A percentile compares a stretch with the other conserved stretches of the same genome.
These are phyloP conservation scores for Haemorhous mexicanus DNA, from an alignment of 2,113 vertebrate species.

Conservation along the genomic window DNA sequence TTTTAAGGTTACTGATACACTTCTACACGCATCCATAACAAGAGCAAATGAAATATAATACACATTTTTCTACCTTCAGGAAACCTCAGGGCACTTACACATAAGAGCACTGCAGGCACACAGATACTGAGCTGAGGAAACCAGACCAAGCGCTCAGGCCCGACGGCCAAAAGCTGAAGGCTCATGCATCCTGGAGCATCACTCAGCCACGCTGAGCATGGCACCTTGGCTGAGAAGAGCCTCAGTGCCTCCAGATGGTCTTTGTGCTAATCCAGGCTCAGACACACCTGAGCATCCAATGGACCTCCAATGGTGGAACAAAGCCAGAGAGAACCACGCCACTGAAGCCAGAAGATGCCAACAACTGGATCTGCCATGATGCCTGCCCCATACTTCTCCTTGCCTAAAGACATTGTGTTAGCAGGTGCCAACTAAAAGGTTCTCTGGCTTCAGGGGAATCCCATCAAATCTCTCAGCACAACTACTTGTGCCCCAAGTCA, in stretches of 20 bases:
- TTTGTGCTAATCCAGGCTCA: background rate
- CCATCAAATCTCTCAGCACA: background rate
- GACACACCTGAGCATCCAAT: background rate
- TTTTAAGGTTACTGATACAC: background rate
- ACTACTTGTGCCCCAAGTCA: accelerated
- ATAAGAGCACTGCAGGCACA: background rate
- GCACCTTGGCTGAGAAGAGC: background rate
- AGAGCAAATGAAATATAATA: background rate
- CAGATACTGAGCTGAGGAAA: background rate
- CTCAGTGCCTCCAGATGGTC: background rate
- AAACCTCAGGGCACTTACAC: background rate
- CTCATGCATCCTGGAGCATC: background rate
- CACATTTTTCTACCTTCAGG: background rate
- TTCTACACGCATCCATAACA: background rate
- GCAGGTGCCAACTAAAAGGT: background rate
- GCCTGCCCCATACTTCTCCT: background rate
- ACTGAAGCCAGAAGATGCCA: background rate
- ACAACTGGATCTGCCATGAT: background rate
- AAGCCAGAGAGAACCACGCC: background rate
- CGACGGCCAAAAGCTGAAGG: accelerated
- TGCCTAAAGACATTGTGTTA: background rate
- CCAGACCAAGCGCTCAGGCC: accelerated
- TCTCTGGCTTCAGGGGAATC: background rate
- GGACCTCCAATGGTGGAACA: background rate
- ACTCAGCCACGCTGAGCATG: background rate